Evolutionary conservation across 2,888 invertebrate species (phyloP).

Genomic region (Phlogophora meticulosa): DNA sequence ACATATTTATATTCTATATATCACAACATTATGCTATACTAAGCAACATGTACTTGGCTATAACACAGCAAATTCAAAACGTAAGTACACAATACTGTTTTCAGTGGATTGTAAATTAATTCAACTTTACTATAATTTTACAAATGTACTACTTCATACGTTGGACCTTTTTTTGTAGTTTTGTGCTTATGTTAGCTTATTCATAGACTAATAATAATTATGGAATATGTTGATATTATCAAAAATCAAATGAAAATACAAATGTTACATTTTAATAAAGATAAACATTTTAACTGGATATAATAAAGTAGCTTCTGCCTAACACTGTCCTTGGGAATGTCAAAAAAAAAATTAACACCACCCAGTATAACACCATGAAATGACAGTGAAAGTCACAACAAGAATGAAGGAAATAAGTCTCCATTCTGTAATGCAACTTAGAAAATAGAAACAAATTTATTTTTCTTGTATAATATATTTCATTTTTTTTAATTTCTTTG

Average conservation of each 20-base stretch:
- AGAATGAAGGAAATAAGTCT: no score
- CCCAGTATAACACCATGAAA: no score
- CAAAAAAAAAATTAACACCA: no score
- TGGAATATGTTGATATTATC: neutral
- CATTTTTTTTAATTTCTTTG: no score
- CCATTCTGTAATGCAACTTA: no score
- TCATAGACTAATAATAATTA: neutral
- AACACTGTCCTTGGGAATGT: no score
- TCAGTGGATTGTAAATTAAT: no score
- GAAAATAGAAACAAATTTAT: no score
- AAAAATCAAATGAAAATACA: neutral
- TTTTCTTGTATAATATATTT: no score
- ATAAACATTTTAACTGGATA: neutral
- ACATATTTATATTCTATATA: constrained; percentile 2
- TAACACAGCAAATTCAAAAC: neutral
- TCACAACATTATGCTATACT: constrained; percentile 11
- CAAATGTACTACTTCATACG: no score
- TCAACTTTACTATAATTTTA: neutral
- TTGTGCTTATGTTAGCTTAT: neutral
- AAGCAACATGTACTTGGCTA: constrained; percentile 3
- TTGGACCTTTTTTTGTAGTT: neutral
- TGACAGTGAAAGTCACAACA: no score
- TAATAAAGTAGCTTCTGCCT: no score
- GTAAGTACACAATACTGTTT: neutral
- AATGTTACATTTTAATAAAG: neutral